A percentile compares a stretch with the other conserved stretches of the same genome.
phyloP scores from a whole-genome alignment of 2,888 invertebrate species.

The Gerris lacustris region DNA sequence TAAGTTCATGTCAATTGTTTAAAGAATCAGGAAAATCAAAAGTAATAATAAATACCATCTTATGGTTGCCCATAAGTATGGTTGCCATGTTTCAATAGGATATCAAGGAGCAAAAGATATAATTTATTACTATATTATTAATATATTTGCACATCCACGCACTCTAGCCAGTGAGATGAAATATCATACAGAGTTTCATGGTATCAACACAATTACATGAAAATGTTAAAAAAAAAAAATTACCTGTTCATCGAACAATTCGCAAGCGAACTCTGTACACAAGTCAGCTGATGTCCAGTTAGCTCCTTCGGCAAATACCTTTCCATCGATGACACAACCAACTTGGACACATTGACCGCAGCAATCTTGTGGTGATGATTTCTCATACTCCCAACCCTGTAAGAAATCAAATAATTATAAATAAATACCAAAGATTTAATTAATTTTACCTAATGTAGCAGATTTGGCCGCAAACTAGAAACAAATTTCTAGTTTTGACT shows the following conservation, averaged over 20 bases:
- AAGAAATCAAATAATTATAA: slow-evolving; percentile 27
- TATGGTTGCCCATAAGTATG: no score
- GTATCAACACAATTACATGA: no score
- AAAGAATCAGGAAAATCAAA: no score
- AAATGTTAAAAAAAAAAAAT: background rate
- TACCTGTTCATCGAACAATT: slow-evolving; percentile 24
- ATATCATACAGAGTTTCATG: no score
- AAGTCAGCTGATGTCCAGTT: slow-evolving; percentile 49
- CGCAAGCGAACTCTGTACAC: slow-evolving; percentile 51
- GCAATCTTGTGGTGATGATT: slow-evolving; percentile 41
- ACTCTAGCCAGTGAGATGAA: no score
- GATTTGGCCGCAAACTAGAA: background rate
- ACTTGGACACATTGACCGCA: slow-evolving; percentile 54
- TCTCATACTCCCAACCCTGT: slow-evolving; percentile 49
- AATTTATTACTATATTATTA: no score
- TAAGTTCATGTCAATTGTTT: no score
- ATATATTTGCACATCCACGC: no score
- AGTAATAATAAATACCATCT: no score
- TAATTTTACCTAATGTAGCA: slow-evolving; percentile 31
- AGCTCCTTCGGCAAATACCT: slow-evolving; percentile 41
- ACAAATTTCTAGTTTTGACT: background rate
- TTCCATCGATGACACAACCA: slow-evolving; percentile 46
- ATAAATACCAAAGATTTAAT: slow-evolving; percentile 1
- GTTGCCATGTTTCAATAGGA: no score
- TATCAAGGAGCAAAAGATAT: no score